A percentile compares a stretch with the other conserved stretches of the same genome.
These are phyloP conservation scores for Scomber colias DNA, from an alignment of 2,113 vertebrate genomes.

Conservation along the genomic window DNA sequence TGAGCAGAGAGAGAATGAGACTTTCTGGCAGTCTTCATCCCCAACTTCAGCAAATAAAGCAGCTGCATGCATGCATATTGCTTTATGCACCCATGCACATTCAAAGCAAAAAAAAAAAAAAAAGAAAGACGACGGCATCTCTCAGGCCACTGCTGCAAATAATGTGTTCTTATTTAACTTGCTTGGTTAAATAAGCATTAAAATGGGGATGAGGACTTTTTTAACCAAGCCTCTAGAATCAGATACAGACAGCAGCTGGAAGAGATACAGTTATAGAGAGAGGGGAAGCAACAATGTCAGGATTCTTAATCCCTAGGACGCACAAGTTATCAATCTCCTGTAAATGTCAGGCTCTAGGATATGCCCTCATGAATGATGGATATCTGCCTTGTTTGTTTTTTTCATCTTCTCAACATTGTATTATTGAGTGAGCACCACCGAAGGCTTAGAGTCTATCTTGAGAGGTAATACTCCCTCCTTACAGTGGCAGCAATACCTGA, in stretches of 20 bases:
- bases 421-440: conserved; percentile 64
- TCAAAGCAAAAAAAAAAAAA: background rate
- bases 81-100: conserved; percentile 22
- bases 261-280: conserved; percentile 36
- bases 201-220: background rate
- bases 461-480: conserved; percentile 66
- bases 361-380: conserved; percentile 82
- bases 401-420: conserved; percentile 59
- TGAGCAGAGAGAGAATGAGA: conserved; percentile 4
- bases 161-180: conserved; percentile 43
- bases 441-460: conserved; percentile 63
- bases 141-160: conserved; percentile 32
- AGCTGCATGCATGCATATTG: conserved; percentile 13
- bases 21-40: conserved; percentile 35
- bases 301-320: conserved; percentile 73
- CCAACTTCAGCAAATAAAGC: conserved; percentile 4
- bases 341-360: conserved; percentile 79
- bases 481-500: conserved; percentile 61
- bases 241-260: conserved; percentile 16
- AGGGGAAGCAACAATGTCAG: conserved; percentile 55
- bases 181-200: conserved; percentile 57
- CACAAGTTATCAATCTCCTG: conserved; percentile 75
- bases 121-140: background rate
- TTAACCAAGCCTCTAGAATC: background rate
- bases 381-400: conserved; percentile 69